Evolutionary conservation across 2,888 invertebrate genomes (phyloP), one percentile per base, ranked within the genome.

Genomic region (Gerosis bhagava): DNA sequence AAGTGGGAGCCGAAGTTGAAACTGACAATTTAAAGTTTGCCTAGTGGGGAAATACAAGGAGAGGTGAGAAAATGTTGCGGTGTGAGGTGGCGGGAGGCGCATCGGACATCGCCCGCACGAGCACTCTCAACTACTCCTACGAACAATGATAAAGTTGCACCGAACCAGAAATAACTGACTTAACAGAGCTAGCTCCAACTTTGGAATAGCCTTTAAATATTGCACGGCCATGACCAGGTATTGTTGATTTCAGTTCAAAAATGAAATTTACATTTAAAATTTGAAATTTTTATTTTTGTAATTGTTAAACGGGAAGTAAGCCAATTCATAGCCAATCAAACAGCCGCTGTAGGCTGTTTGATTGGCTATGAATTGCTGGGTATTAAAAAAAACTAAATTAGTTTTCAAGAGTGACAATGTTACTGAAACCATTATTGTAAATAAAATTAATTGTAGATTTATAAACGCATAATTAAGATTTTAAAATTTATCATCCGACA

Each of bases 1-100:
- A 65, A 76, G 70, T 76, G 75, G 70, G 68, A 67, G 75, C 71
- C 69, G 69, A 76, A 77, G 76, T 81, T 78, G 68, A 68, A 70
- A 69, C 65, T 74, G 79, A 83, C 83, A 83, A 83, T 83, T 82
- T 83, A 84, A 86, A 86, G 74, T 86, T 83, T 53, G 72, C 68
- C 73, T 64, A 67, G 69, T 65, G 62, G 62, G 63, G 69, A 73
- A 68, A 19, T 66, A 65, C 65, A 63, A 70, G 65, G 60, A 61
- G 73, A 82, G 77, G 77, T 80, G 78, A 78, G 81, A 79, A 77
- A 76, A 75, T 67, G 67, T 62, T 54, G 62, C 56, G 60, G 55
- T 50, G 54, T 49, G 53, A 47, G 56, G 61, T 54, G 53, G 46
- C 47, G 55, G 55, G 60, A 41, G 53, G 61, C 50, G 51, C 47